Conservation (phyloP, 2,888 invertebrate species). For the Blastobasis lacticolella region DNA sequence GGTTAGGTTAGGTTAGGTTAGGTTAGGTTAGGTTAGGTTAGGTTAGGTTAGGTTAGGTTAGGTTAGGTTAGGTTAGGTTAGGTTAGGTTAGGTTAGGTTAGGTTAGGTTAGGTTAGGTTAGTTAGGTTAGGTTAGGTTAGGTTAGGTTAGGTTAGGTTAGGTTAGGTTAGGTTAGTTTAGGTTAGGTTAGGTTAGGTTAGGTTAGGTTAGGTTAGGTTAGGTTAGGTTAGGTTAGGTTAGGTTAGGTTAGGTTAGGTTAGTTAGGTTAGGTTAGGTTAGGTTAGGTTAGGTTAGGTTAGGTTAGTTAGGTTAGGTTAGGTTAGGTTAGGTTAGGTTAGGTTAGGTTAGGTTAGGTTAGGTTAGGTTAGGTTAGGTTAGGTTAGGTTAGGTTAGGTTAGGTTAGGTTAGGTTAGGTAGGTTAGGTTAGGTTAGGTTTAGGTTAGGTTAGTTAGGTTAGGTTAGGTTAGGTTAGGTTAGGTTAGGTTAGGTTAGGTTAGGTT, state of each 20-base stretch:
- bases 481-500: conserved; percentile 15
- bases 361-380: conserved; percentile 14
- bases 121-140: conserved; percentile 14
- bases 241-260: conserved; percentile 13
- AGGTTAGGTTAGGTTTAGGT: conserved; percentile 16
- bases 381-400: conserved; percentile 17
- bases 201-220: conserved; percentile 9
- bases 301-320: conserved; percentile 14
- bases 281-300: conserved; percentile 15
- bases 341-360: conserved; percentile 16
- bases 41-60: conserved; percentile 5
- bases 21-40: conserved; percentile 4
- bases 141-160: conserved; percentile 9
- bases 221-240: conserved; percentile 8
- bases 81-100: conserved; percentile 12
- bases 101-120: conserved; percentile 8
- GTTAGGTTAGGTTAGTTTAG: conserved; percentile 8
- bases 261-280: conserved; percentile 17
- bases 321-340: conserved; percentile 14
- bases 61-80: conserved; percentile 10
- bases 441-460: conserved; percentile 14
- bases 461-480: conserved; percentile 12
- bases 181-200: conserved; percentile 8
- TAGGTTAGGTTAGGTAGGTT: conserved; percentile 18
- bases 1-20: conserved; percentile 5